Evolutionary conservation across 2,113 vertebrate genomes (phyloP).

Genomic region (Circaetus cinerascens): DNA sequence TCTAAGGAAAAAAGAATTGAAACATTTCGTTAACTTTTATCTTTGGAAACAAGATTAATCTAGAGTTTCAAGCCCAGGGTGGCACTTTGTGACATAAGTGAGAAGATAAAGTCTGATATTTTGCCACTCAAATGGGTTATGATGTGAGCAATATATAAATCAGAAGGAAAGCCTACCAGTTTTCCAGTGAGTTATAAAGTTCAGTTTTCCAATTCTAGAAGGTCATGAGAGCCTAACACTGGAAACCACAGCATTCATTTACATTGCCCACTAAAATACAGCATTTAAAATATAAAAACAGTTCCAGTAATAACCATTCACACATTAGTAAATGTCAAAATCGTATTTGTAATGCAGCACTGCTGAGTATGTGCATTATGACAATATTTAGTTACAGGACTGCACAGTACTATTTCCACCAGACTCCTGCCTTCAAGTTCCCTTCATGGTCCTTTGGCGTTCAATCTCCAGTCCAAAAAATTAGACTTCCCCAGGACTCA

Average conservation of each 20-base stretch:
- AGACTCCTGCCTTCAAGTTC: neutral
- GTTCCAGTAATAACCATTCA: neutral
- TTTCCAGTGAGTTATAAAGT: neutral
- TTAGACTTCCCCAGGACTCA: neutral
- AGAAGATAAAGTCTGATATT: neutral
- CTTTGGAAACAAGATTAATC: neutral
- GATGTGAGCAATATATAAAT: neutral
- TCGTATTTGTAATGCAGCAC: neutral
- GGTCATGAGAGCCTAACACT: neutral
- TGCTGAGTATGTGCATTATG: neutral
- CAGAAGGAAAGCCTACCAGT: neutral
- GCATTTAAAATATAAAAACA: neutral
- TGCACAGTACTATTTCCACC: neutral
- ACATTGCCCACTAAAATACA: neutral
- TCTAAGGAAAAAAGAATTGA: neutral
- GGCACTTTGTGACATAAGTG: neutral
- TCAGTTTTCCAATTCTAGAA: neutral
- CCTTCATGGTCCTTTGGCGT: neutral
- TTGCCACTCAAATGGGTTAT: neutral
- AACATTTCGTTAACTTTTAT: neutral
- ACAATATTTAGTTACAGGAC: neutral
- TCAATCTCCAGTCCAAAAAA: neutral
- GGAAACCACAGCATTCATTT: neutral
- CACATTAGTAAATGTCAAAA: neutral
- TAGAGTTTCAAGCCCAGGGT: neutral